These are phyloP conservation scores for Diaphora mendica DNA, from an alignment of 2,888 invertebrate genomes.

Conservation along the genomic window DNA sequence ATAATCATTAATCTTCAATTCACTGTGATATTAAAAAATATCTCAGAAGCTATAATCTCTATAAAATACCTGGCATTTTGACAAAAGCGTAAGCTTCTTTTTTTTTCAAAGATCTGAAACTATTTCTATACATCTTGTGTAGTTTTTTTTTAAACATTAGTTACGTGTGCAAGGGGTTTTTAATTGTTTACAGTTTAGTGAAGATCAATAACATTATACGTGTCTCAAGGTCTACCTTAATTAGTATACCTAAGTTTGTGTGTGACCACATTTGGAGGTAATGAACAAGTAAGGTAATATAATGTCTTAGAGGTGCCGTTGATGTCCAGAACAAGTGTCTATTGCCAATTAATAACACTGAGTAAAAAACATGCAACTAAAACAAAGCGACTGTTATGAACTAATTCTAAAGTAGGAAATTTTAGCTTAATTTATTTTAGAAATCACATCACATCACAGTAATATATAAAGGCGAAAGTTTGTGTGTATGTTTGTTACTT, in stretches of 20 bases:
- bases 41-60: slow-evolving; percentile 19
- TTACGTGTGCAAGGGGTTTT: slow-evolving; percentile 58
- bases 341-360: neutral
- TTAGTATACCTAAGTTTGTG: neutral
- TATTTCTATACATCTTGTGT: slow-evolving; percentile 24
- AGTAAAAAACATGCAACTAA: too few species aligned
- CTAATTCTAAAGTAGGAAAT: too few species aligned
- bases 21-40: slow-evolving; percentile 27
- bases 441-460: too few species aligned
- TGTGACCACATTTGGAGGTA: neutral
- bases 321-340: neutral
- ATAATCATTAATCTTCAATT: slow-evolving; percentile 32
- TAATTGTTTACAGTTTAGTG: slow-evolving; percentile 15
- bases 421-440: too few species aligned
- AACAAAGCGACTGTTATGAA: too few species aligned
- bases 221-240: neutral
- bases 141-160: slow-evolving; percentile 45
- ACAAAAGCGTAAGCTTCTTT: slow-evolving; percentile 26
- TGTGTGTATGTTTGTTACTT: too few species aligned
- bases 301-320: neutral
- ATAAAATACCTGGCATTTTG: slow-evolving; percentile 43
- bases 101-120: slow-evolving; percentile 16
- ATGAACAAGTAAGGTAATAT: neutral
- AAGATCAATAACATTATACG: slow-evolving; percentile 39
- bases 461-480: too few species aligned